Evolutionary conservation across 2,113 vertebrate species (phyloP).

Genomic region (Myodes glareolus): DNA sequence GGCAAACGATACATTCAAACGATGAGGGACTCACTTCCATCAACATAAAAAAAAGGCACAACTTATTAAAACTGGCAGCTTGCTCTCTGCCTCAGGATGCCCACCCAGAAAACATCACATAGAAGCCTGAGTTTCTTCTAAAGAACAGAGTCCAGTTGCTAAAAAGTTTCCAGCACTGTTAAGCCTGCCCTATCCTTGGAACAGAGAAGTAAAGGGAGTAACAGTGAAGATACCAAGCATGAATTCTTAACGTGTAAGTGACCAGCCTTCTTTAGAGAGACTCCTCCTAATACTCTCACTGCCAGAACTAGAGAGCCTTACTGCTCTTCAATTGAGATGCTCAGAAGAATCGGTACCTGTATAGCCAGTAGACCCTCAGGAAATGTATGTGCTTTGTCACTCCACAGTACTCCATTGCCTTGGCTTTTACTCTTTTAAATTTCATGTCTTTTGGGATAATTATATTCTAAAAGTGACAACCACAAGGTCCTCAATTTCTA

Average conservation of each 20-base stretch:
- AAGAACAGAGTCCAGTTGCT: not conserved
- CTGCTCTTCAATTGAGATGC: not conserved
- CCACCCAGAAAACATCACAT: not conserved
- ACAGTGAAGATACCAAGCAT: not conserved
- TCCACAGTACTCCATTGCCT: not conserved
- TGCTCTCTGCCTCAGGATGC: not conserved
- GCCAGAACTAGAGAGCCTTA: not conserved
- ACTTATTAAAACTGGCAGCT: not conserved
- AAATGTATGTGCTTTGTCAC: not conserved
- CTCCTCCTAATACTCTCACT: not conserved
- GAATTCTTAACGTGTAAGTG: not conserved
- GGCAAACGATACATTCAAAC: not conserved
- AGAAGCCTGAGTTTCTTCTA: not conserved
- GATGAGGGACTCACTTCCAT: not conserved
- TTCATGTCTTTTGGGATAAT: constrained; percentile 32
- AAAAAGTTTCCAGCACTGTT: not conserved
- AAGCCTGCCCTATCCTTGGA: not conserved
- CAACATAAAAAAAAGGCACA: not conserved
- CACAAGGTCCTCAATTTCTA: not conserved
- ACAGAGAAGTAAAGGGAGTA: not conserved
- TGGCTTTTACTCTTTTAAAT: not conserved
- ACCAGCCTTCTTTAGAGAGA: not conserved
- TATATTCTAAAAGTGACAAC: not conserved
- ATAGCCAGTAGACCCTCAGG: not conserved
- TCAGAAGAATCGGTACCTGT: not conserved